These are phyloP conservation scores for Meloidogyne exigua DNA, from an alignment of 1,140 invertebrate species.

Conservation along the genomic window DNA sequence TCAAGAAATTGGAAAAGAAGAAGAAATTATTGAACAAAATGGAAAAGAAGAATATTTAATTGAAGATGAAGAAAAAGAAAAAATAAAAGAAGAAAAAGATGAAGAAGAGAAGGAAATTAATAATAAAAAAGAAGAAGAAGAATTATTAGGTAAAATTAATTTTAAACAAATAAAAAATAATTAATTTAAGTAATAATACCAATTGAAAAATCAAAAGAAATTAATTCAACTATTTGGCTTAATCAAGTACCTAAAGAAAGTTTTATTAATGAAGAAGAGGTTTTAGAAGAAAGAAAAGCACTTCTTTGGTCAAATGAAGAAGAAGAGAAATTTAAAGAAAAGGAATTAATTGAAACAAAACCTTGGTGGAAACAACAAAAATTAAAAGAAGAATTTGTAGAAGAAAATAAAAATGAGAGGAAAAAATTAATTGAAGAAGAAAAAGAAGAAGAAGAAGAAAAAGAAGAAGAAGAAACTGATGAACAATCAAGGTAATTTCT, in stretches of 20 bases:
- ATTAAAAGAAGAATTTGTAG: neutral
- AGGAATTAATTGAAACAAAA: neutral
- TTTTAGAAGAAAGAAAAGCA: neutral
- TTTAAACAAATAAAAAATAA: too few relatives aligned
- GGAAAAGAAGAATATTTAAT: neutral
- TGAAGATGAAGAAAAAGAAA: neutral
- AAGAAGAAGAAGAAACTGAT: slow-evolving; percentile 1
- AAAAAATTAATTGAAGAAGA: neutral
- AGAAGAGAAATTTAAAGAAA: neutral
- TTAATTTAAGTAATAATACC: neutral
- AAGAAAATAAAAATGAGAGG: neutral
- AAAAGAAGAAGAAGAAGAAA: neutral
- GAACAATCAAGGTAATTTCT: slow-evolving; percentile 1
- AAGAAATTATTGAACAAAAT: neutral
- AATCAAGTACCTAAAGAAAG: neutral
- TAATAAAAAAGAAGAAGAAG: neutral
- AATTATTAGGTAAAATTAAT: neutral
- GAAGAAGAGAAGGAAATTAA: neutral
- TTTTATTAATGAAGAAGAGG: neutral
- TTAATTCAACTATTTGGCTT: slow-evolving; percentile 1
- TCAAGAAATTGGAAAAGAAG: neutral
- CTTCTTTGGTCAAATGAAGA: neutral
- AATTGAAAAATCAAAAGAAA: neutral
- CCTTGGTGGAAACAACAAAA: neutral
- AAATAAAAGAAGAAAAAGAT: neutral